Percentiles rank a stretch among this genome's conserved stretches.
Evolutionary conservation across 2,113 vertebrate genomes (phyloP).

Genomic region (Neoarius graeffei): DNA sequence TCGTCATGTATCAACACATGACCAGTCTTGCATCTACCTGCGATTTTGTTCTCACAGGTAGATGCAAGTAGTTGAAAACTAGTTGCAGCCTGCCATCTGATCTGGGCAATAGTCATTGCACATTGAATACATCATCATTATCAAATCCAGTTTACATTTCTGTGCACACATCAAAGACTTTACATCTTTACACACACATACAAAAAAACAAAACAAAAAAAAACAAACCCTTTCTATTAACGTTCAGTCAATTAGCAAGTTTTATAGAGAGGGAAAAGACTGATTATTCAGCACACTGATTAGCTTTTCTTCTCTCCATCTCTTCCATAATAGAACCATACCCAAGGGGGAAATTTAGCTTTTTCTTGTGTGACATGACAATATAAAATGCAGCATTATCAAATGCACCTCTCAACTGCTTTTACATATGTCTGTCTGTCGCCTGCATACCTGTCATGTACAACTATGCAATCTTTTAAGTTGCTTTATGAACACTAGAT

Average conservation of each 20-base stretch:
- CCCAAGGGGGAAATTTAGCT: slow-evolving; percentile 12
- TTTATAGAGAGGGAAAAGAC: slow-evolving; percentile 19
- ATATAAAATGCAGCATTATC: neutral
- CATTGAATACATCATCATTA: slow-evolving; percentile 36
- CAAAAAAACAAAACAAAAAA: neutral
- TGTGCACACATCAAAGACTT: slow-evolving; percentile 7
- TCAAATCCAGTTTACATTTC: slow-evolving; percentile 18
- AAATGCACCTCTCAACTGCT: too few relatives aligned
- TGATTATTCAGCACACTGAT: slow-evolving; percentile 35
- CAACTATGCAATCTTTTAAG: too few relatives aligned
- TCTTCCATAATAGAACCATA: slow-evolving; percentile 26
- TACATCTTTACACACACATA: neutral
- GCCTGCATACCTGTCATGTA: too few relatives aligned
- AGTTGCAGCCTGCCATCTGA: too few relatives aligned
- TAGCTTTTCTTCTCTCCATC: slow-evolving; percentile 25
- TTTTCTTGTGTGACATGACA: slow-evolving; percentile 29
- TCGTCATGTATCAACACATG: too few relatives aligned
- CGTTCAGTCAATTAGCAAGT: slow-evolving; percentile 22
- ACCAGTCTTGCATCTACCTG: too few relatives aligned
- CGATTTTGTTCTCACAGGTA: too few relatives aligned
- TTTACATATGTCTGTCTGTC: too few relatives aligned
- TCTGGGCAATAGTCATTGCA: neutral
- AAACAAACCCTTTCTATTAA: slow-evolving; percentile 19
- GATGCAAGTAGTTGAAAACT: too few relatives aligned
- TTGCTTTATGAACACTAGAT: too few relatives aligned